Base-by-base conservation (phyloP, 92 coral and sea anemone genomes). In the Actinernus sp. region DNA sequence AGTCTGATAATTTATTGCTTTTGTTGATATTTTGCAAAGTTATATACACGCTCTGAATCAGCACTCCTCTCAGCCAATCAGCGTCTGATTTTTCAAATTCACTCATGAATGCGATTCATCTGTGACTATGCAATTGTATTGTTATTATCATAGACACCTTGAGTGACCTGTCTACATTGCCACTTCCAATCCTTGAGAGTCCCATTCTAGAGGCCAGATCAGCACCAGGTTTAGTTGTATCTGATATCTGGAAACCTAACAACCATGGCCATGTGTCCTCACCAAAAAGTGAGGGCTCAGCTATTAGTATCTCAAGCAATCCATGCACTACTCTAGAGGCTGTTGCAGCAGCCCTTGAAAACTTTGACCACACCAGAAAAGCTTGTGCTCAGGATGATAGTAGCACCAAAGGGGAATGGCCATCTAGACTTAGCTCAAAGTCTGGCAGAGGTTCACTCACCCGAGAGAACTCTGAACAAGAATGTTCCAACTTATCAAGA, bases 251-350 rank as follows among this genome's bases (percentile, higher is more conserved):
- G 89, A 87, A 90, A 52, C 79, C 72, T 26, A 61, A 49, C 22
- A n/a, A n/a, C n/a, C 63, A 24, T 37, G 91, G 75, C 33, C 30
- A 69, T 20, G 75, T 86, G 40, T 43, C 79, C 39, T 79, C 91
- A 25, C 86, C 96, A 21, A 88, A 90, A 46, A 90, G 96, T 69
- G 96, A 90, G 18, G 97, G 97, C 13, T 90, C 97, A 18, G 84
- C 83, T 24, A 51, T 90, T 41, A 90, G 91, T 81, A 78, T 76
- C 9, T 39, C 87, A 32, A 52, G 78, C 41, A 84, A 60, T 58
- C 86, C 84, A 12, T 69, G 86, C 55, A 62, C 55, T 19, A 81
- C 87, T 2, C 77, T 86, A 41, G 89, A 90, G 58, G 79, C 82
- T 9, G 92, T 87, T n/a, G 92, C 88, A 3, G 83, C 87, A 14